These are phyloP conservation scores for Auanema sp. DNA, from an alignment of 2,888 invertebrate genomes.

Conservation along the genomic window DNA sequence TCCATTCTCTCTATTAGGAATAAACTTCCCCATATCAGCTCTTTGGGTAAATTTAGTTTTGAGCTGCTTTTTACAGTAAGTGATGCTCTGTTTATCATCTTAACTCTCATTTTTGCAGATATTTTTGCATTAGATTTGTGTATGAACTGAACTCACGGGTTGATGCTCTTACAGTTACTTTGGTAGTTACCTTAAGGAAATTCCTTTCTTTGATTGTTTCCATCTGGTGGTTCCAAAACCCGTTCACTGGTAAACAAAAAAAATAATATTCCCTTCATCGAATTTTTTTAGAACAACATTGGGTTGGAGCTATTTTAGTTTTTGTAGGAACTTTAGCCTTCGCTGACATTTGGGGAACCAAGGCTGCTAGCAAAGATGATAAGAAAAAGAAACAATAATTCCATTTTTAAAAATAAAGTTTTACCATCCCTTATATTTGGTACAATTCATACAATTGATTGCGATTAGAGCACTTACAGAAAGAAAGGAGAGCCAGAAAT, in stretches of 20 bases:
- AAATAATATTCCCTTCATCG: neutral
- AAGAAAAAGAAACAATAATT: conserved; percentile 13
- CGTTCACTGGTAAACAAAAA: conserved; percentile 74
- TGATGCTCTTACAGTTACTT: conserved; percentile 79
- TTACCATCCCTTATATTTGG: too few species aligned
- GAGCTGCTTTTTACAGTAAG: conserved; percentile 54
- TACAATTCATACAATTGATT: too few species aligned
- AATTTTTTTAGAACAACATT: conserved; percentile 34
- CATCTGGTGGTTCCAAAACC: conserved; percentile 86
- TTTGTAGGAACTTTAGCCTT: conserved; percentile 91
- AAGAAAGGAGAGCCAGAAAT: too few species aligned
- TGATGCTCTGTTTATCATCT: conserved; percentile 4
- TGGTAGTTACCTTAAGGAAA: conserved; percentile 92
- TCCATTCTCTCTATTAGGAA: conserved; percentile 22
- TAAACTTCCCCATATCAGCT: conserved; percentile 35
- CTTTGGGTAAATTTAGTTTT: conserved; percentile 56
- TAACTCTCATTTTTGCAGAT: conserved; percentile 67
- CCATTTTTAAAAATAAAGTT: too few species aligned
- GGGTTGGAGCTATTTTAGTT: conserved; percentile 71
- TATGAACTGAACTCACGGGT: conserved; percentile 86
- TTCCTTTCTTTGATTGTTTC: conserved; percentile 93
- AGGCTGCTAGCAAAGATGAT: conserved; percentile 3
- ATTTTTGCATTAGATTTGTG: conserved; percentile 89
- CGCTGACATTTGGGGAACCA: conserved; percentile 71
- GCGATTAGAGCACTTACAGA: too few species aligned